A percentile compares a stretch with the other conserved stretches of the same genome.
Evolutionary conservation across 1,140 invertebrate species (phyloP).

Genomic region (Drosophila sucinea): DNA sequence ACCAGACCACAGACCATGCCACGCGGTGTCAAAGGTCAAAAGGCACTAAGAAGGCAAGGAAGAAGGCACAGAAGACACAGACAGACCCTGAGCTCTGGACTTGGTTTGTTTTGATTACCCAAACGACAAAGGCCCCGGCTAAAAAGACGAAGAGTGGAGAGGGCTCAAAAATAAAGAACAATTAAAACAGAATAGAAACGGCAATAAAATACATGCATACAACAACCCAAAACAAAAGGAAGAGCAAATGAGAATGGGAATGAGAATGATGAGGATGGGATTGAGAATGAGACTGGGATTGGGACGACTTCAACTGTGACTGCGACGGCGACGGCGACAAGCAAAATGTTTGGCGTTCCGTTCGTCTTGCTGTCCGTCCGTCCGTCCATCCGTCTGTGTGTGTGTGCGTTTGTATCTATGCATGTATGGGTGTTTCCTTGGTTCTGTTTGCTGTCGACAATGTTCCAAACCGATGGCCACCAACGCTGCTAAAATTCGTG

Average conservation of each 20-base stretch:
- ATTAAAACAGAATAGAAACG: conserved; percentile 48
- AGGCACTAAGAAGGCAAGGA: conserved; percentile 1
- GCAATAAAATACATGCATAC: conserved; percentile 57
- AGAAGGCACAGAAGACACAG: conserved; percentile 21
- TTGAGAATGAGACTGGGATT: conserved; percentile 15
- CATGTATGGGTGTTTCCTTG: conserved; percentile 2
- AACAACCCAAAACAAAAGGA: conserved; percentile 18
- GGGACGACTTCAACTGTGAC: conserved; percentile 5
- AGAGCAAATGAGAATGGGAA: conserved; percentile 13
- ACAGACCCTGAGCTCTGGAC: conserved; percentile 21
- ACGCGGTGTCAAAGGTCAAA: conserved; percentile 54
- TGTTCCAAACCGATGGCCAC: conserved; percentile 54
- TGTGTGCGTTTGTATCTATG: not conserved
- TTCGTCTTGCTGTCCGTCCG: not conserved
- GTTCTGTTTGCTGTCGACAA: conserved; percentile 27
- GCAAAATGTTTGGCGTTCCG: conserved; percentile 16
- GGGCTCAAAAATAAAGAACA: conserved; percentile 41
- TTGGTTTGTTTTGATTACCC: conserved; percentile 58
- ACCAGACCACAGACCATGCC: conserved; percentile 9
- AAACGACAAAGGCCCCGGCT: conserved; percentile 37
- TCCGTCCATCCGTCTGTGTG: not conserved
- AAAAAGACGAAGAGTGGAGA: not conserved
- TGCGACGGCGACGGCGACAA: conserved; percentile 2
- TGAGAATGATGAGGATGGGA: conserved; percentile 5
- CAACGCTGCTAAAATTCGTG: conserved; percentile 73